Evolutionary conservation across 2,113 vertebrate genomes (phyloP), one percentile per base, ranked within the genome.

Genomic region (Fregetta grallaria): DNA sequence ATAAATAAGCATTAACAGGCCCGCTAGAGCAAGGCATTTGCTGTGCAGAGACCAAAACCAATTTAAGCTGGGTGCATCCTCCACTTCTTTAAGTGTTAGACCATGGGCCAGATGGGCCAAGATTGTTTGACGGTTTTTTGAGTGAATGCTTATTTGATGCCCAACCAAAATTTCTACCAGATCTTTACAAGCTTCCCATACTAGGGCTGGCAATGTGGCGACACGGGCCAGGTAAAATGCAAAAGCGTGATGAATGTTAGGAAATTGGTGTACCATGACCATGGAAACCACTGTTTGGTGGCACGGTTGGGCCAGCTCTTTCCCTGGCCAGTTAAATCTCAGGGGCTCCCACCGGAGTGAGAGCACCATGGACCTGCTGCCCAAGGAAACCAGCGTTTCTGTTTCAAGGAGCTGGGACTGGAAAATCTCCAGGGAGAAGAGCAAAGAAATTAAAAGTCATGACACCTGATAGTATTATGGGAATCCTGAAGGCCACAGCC

Each of bases 331-430:
- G 29, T 55, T 74, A 70, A 58, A 95, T 66, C 44, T n/a, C 11
- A 17, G 71, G 8, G 8, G 2, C 32, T 94, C 20, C 53, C 0
- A 0, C 7, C 0, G 3, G 26, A 72, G 32, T 30, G 36, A 72
- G 68, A 59, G 6, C 2, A 0, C 12, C 8, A 2, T 6, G 23
- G 42, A 80, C 23, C 68, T 86, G 44, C 38, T 45, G 23, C 30
- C 22, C 0, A 1, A 86, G 50, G 27, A 88, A 90, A 73, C 17
- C 32, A 36, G 22, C 1, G 1, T 27, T 88, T 76, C 25, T 66
- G 5, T 80, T 91, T 84, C 75, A 74, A 50, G 50, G 29, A 49
- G 11, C 17, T 86, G 42, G 44, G 29, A 53, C 16, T 42, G 34
- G 47, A 70, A 76, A 32, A 30, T 29, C 4, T 65, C 27, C 49